Evolutionary conservation across 2,888 invertebrate genomes (phyloP).

Genomic region (Zygaena filipendulae): DNA sequence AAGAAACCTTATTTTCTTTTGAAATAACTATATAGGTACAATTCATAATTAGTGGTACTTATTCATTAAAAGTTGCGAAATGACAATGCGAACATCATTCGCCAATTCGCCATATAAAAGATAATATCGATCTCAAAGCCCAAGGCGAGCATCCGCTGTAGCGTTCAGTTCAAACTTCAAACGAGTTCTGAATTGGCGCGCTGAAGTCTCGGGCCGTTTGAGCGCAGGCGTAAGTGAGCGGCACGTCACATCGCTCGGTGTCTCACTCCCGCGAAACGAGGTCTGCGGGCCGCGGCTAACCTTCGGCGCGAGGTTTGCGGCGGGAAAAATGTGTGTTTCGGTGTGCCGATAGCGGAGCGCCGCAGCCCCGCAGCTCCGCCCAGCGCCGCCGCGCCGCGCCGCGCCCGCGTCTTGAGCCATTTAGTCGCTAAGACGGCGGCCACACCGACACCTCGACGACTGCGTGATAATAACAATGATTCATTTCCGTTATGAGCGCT

Average conservation of each 20-base stretch:
- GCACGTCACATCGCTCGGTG: constrained; percentile 21
- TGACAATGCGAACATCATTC: too few relatives aligned
- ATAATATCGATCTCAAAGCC: too few relatives aligned
- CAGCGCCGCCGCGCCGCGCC: constrained; percentile 39
- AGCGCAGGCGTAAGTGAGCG: constrained; percentile 45
- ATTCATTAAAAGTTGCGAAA: too few relatives aligned
- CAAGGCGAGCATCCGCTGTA: too few relatives aligned
- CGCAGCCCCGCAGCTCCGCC: constrained; percentile 51
- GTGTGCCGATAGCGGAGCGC: constrained; percentile 67
- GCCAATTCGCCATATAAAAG: too few relatives aligned
- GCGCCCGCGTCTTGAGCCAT: constrained; percentile 68
- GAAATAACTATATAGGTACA: too few relatives aligned
- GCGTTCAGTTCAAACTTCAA: constrained; percentile 25
- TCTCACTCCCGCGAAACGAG: constrained; percentile 49
- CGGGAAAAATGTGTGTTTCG: constrained; percentile 71
- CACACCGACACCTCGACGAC: constrained; percentile 35
- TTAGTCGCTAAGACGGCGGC: constrained; percentile 60
- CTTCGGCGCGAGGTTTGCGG: constrained; percentile 69
- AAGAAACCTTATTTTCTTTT: too few relatives aligned
- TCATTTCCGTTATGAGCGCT: too few relatives aligned
- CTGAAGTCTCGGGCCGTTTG: constrained; percentile 16
- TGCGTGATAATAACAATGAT: too few relatives aligned
- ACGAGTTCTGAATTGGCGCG: constrained; percentile 48
- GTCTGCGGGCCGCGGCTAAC: constrained; percentile 69
- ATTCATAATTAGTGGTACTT: too few relatives aligned